Percentiles rank a stretch among this genome's conserved stretches.
These are phyloP conservation scores for Oconnorella tubifera DNA, from an alignment of 2,888 invertebrate genomes.

Conservation along the genomic window DNA sequence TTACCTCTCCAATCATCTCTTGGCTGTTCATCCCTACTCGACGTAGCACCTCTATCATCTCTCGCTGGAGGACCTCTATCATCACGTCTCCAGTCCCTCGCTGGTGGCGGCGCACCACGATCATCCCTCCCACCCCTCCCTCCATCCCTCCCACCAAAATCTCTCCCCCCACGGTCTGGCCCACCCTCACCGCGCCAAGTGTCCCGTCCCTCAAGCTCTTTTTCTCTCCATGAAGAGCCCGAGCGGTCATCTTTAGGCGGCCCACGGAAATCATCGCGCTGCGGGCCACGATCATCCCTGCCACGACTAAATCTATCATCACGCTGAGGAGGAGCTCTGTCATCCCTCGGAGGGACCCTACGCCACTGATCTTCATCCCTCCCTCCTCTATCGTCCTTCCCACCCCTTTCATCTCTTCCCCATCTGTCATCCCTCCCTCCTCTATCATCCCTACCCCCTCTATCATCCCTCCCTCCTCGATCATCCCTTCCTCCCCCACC, in stretches of 20 bases:
- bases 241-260: constrained; percentile 1
- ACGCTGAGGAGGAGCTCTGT: constrained; percentile 17
- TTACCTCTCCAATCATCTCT: background rate
- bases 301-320: constrained; percentile 30
- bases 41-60: too few relatives aligned
- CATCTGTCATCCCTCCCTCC: constrained; percentile 29
- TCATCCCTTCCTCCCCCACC: background rate
- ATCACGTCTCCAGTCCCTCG: constrained; percentile 23
- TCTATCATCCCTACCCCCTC: constrained; percentile 26
- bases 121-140: constrained; percentile 20
- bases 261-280: background rate
- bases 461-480: constrained; percentile 20
- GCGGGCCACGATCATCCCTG: constrained; percentile 10
- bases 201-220: background rate
- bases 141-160: background rate
- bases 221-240: background rate
- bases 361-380: constrained; percentile 6
- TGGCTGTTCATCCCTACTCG: too few relatives aligned
- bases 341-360: constrained; percentile 16
- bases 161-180: background rate
- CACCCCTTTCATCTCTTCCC: too few relatives aligned
- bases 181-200: background rate
- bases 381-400: constrained; percentile 6
- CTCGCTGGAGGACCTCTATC: constrained; percentile 26
- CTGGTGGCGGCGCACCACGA: constrained; percentile 25